Conservation (phyloP, 2,888 invertebrate genomes). For the Caenorhabditis plicata region DNA sequence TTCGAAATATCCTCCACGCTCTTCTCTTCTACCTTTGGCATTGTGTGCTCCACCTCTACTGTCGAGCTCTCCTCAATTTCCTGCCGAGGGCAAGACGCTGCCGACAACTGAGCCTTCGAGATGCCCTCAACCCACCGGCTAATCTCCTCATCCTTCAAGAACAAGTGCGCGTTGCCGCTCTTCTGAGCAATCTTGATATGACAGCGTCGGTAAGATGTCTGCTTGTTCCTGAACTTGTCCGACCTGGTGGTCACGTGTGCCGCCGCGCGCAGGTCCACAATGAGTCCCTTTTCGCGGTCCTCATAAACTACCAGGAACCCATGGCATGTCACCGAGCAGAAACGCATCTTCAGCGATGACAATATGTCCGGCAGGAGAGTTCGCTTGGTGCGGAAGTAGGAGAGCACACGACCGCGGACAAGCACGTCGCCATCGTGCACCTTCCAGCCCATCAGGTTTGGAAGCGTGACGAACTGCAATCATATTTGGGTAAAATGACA, state of each 20-base stretch:
- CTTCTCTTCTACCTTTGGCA: neutral
- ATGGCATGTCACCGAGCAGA: conserved; percentile 14
- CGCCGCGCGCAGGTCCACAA: conserved; percentile 18
- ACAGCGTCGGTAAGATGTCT: conserved; percentile 17
- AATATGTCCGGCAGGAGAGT: conserved; percentile 17
- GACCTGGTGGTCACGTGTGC: conserved; percentile 12
- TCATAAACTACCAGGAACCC: conserved; percentile 29
- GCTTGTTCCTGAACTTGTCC: conserved; percentile 20
- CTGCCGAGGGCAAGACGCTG: conserved; percentile 1
- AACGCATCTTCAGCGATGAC: conserved; percentile 18
- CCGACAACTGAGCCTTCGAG: conserved; percentile 8
- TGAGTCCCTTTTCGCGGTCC: conserved; percentile 12
- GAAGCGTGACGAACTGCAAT: conserved; percentile 23
- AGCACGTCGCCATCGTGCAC: conserved; percentile 14
- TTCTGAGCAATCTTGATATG: conserved; percentile 22
- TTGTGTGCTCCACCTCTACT: neutral
- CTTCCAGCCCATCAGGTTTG: conserved; percentile 12
- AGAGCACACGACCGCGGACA: conserved; percentile 17
- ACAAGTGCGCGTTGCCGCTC: conserved; percentile 24
- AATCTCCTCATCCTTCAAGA: conserved; percentile 16
- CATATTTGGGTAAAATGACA: neutral
- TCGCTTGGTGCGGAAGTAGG: conserved; percentile 13
- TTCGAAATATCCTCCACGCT: neutral
- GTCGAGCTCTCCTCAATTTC: neutral
- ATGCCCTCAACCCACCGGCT: conserved; percentile 19